phyloP scores from a whole-genome alignment of 2,888 invertebrate genomes.

The Nymphalis polychloros region DNA sequence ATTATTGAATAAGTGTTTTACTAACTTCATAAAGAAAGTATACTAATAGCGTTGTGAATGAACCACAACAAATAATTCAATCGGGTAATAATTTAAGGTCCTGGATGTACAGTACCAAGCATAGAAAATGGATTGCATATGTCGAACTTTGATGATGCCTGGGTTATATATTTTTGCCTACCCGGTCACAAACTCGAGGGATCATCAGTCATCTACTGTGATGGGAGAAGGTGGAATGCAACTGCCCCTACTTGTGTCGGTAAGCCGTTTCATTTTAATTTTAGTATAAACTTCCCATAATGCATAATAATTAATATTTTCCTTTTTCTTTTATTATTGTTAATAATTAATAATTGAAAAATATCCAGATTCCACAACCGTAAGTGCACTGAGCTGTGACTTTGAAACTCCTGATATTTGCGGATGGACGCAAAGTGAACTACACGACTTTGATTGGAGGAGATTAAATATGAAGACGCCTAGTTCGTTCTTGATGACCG shows the following conservation, averaged over 20 bases:
- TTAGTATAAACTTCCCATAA: too few relatives aligned
- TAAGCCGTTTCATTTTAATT: conserved; percentile 52
- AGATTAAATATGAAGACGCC: conserved; percentile 84
- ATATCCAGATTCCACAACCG: conserved; percentile 33
- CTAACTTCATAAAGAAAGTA: too few relatives aligned
- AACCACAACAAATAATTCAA: too few relatives aligned
- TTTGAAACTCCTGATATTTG: conserved; percentile 86
- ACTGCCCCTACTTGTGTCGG: conserved; percentile 85
- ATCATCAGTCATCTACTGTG: conserved; percentile 84
- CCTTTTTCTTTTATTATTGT: too few relatives aligned
- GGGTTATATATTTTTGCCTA: conserved; percentile 84
- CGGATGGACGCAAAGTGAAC: conserved; percentile 88
- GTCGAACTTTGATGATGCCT: conserved; percentile 76
- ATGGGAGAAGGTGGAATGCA: conserved; percentile 87
- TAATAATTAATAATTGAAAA: too few relatives aligned
- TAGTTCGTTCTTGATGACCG: conserved; percentile 84
- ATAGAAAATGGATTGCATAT: conserved; percentile 80
- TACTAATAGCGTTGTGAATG: too few relatives aligned
- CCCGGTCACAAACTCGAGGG: conserved; percentile 84
- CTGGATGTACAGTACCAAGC: conserved; percentile 78
- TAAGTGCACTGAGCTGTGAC: conserved; percentile 78
- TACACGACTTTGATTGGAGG: conserved; percentile 88
- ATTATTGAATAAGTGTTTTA: too few relatives aligned
- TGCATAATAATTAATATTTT: too few relatives aligned
- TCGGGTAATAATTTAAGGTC: conserved; percentile 62